Base-by-base conservation (phyloP, 2,113 vertebrate genomes). In the Urocitellus parryii region DNA sequence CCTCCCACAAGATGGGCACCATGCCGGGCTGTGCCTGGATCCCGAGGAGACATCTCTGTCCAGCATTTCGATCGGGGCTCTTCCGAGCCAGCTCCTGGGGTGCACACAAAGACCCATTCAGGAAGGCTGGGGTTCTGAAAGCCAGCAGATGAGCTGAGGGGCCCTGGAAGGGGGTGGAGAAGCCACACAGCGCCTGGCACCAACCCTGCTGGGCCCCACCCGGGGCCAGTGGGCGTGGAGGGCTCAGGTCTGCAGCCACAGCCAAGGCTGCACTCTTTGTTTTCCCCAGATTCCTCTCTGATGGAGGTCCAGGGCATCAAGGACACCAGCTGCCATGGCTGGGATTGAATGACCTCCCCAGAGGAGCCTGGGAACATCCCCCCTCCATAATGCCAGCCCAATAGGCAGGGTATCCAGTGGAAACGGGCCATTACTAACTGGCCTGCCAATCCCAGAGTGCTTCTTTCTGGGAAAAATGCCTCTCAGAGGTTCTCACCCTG, bases 91-190 rank as follows among this genome's bases (percentile, higher is more conserved):
- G 85, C 29, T 18, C 34, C 74, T 78, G 96, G 96, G 74, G 96
- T 8, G 61, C 94, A 22, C 97, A 99, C 98, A 98, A 98, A 98
- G 98, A 77, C 77, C 88, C 91, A 98, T 98, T 98, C 97, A 98
- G 95, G 39, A 94, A 24, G 82, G 16, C 39, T 87, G 95, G 85
- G 0, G 87, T 5, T 27, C 94, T 96, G 94, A 95, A 91, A 98
- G 92, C 96, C 92, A 95, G 93, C 98, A 98, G 98, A 98, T 97
- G 97, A 85, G 76, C 91, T 8, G 5, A 72, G 91, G 37, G 78
- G 94, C 80, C 79, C 48, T 5, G 84, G 83, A 77, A 81, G 53
- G 85, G 96, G 56, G 85, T 24, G 32, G 88, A 72, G 88, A 90
- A 87, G 79, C 85, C 48, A 79, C 83, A 87, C 67, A 97, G 93